Evolutionary conservation across 2,113 vertebrate genomes (phyloP).

Genomic region (Ursus arctos): DNA sequence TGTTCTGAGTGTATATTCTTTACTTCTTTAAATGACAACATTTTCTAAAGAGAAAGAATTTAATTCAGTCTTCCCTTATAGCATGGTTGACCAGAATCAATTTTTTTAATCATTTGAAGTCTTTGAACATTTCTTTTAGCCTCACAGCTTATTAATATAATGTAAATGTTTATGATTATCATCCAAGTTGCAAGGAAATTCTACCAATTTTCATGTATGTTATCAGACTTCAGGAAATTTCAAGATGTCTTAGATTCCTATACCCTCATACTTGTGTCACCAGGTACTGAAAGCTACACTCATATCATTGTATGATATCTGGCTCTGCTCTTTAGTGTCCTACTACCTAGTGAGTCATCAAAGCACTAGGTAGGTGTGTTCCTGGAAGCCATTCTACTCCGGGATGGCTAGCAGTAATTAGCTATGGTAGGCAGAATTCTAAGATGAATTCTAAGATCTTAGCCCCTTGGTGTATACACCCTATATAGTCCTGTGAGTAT

Average conservation of each 20-base stretch:
- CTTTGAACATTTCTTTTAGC: not conserved
- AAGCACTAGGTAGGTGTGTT: not conserved
- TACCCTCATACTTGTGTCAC: not conserved
- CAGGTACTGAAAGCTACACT: not conserved
- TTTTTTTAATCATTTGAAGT: not conserved
- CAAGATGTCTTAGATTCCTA: not conserved
- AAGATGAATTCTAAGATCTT: not conserved
- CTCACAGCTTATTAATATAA: not conserved
- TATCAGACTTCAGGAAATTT: not conserved
- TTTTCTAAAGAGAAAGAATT: not conserved
- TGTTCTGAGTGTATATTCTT: not conserved
- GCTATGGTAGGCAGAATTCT: not conserved
- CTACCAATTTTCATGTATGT: not conserved
- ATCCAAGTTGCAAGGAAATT: not conserved
- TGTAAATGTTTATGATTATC: not conserved
- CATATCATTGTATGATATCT: not conserved
- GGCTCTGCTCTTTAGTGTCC: not conserved
- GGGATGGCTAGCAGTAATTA: not conserved
- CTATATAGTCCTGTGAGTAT: not conserved
- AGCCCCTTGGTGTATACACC: accelerated
- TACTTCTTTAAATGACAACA: not conserved
- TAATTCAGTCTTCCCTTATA: not conserved
- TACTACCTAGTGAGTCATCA: not conserved
- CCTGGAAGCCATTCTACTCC: not conserved
- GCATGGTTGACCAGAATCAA: not conserved